Base-by-base conservation (phyloP, 2,888 invertebrate species). In the Tupiocoris notatus region DNA sequence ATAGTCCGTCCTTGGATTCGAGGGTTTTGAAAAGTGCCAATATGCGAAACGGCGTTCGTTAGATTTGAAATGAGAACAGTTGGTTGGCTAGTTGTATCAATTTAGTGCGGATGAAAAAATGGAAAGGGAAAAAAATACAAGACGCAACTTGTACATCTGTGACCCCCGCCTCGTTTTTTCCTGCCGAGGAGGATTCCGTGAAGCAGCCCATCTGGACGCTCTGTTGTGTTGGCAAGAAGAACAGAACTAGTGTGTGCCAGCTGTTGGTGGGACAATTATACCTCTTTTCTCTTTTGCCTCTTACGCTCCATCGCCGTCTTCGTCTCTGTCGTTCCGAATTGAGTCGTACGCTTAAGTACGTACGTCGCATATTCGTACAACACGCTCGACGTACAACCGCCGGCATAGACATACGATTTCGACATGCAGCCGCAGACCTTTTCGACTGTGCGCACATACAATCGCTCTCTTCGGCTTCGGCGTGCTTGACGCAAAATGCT, bases 211-310 rank as follows among this genome's bases (percentile, higher is more conserved):
- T 39, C 39, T 39, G 39, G 39, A 39, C 39, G 39, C 12, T 39
- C 12, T 39, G 6, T 39, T 3, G 39, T 39, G 3, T 12, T 39
- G 39, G 39, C 39, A 39, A 39, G 39, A 39, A 39, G 39, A 39
- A 39, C 39, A 39, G 6, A 12, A 39, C 6, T 3, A 39, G 39
- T 7, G 39, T 39, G 12, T 39, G 39, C 70, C 70, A 70, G 70
- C 70, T 70, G 70, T 59, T 59, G 70, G 58, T 24, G 24, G 25
- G 23, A 59, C 70, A 70, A 70, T 70, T 70, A 70, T 57, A 39
- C 39, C 6, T 39, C 12, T 7, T 39, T 12, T 39, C 39, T 39
- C 39, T 39, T 3, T 12, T 39, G 39, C 17, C 2, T n/a, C 54
- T 59, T 25, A n/a, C 56, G 17, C 59, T 23, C 22, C 57, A 17